Evolutionary conservation across 2,888 invertebrate species (phyloP).

Genomic region (Rotaria socialis): DNA sequence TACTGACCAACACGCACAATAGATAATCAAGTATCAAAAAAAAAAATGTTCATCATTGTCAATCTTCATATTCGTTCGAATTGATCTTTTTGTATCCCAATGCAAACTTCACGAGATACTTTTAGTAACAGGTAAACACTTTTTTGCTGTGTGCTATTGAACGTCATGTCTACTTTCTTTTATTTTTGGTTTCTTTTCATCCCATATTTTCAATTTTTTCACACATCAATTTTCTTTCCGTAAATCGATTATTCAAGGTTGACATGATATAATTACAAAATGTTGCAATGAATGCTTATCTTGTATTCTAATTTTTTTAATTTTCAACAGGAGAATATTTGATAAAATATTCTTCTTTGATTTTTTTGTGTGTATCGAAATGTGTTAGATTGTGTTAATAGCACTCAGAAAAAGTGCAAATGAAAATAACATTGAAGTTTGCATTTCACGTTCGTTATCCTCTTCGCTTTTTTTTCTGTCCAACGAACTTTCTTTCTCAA

Average conservation of each 20-base stretch:
- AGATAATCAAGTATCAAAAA: not conserved
- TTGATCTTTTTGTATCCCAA: not conserved
- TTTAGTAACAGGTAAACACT: not conserved
- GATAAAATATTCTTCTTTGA: not conserved
- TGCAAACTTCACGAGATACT: not conserved
- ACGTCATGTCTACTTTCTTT: too few species aligned
- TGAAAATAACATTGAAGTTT: slow-evolving; percentile 11
- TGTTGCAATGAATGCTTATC: not conserved
- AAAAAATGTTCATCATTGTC: not conserved
- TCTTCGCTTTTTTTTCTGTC: not conserved
- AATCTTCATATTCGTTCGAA: not conserved
- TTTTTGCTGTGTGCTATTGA: not conserved
- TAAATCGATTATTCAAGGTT: not conserved
- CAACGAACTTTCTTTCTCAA: not conserved
- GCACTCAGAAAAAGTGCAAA: slow-evolving; percentile 28
- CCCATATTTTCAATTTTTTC: not conserved
- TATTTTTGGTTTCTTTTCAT: too few species aligned
- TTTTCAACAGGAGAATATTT: not conserved
- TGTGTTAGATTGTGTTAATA: slow-evolving; percentile 15
- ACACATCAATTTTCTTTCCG: slow-evolving; percentile 11
- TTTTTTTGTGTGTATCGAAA: not conserved
- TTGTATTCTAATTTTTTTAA: not conserved
- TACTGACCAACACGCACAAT: not conserved
- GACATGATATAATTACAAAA: slow-evolving; percentile 12
- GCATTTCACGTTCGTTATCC: not conserved